Base-by-base conservation (phyloP, 2,113 vertebrate genomes). In the Nycticebus coucang region DNA sequence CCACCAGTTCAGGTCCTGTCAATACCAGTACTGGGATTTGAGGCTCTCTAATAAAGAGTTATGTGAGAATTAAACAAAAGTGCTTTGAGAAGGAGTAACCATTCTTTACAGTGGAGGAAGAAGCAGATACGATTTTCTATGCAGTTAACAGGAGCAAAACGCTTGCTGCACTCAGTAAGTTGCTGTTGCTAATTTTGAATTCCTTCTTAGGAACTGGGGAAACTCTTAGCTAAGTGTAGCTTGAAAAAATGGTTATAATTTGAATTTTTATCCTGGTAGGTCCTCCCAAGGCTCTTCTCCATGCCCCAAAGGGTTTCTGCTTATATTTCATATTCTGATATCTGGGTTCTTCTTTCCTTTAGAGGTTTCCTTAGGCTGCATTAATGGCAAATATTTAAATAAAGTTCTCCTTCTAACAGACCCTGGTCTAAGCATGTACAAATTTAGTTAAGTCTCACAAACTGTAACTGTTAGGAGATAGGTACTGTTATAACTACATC, bases 231-330 rank as follows among this genome's bases (percentile, higher is more conserved):
- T 18, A 92, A 78, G 45, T 14, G 11, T 71, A 86, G 45, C 30
- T 81, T 89, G 78, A 85, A 81, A 81, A 95, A 91, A 91, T 75
- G 30, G 28, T 62, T 85, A 85, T 22, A 91, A 64, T 62, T 17
- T 64, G 24, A 94, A 53, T 55, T 41, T 92, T 87, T 71, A 60
- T 69, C 89, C 45, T 92, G 41, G 15, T 37, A 81, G 24, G 21
- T 71, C 37, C 26, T 45, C 21, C 77, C 66, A 26, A 71, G 41
- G 2, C 22, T 92, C 33, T 89, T 89, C 26, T 85, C 13, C n/a
- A 50, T 80, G n/a, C 60, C n/a, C 77, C 79, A n/a, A 24, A 84
- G 30, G 6, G 55, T 84, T 94, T 14, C 50, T 18, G 21, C 26
- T 14, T 59, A 10, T 28, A 88, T 80, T 89, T 89, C 37, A 57